Evolutionary conservation across 2,888 invertebrate genomes (phyloP).

Genomic region (Limulus polyphemus): DNA sequence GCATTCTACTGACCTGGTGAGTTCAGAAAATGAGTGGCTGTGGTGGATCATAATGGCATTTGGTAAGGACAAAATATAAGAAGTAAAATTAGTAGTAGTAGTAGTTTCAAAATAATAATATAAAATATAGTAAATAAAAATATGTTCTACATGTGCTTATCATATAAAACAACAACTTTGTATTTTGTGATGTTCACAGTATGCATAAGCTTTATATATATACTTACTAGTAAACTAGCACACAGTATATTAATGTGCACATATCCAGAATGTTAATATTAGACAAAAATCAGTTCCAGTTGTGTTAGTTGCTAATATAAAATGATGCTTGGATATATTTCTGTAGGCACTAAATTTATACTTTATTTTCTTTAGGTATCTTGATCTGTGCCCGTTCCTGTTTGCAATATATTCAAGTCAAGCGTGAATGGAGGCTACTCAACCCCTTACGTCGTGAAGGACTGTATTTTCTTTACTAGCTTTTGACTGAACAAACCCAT

Average conservation of each 20-base stretch:
- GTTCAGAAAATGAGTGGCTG: slow-evolving; percentile 8
- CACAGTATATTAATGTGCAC: too few species aligned
- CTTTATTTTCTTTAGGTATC: neutral
- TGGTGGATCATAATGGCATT: slow-evolving; percentile 10
- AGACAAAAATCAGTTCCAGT: neutral
- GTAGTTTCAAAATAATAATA: too few species aligned
- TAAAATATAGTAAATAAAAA: too few species aligned
- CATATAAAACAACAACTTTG: too few species aligned
- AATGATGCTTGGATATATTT: too few species aligned
- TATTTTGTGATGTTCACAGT: too few species aligned
- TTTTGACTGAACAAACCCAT: too few species aligned
- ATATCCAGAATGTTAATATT: neutral
- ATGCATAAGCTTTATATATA: too few species aligned
- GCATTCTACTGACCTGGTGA: slow-evolving; percentile 8
- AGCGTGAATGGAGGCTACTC: slow-evolving; percentile 4
- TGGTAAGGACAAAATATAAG: slow-evolving; percentile 1
- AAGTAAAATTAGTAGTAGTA: too few species aligned
- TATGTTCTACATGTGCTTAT: too few species aligned
- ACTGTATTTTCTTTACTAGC: slow-evolving; percentile 5
- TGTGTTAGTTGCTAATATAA: neutral
- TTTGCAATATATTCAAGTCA: slow-evolving; percentile 7
- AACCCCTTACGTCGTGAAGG: slow-evolving; percentile 2
- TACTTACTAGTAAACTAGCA: too few species aligned
- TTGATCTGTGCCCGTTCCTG: slow-evolving; percentile 6
- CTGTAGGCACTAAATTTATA: too few species aligned